Evolutionary conservation across 2,888 invertebrate genomes (phyloP).

Genomic region (Watsonalla cultraria): DNA sequence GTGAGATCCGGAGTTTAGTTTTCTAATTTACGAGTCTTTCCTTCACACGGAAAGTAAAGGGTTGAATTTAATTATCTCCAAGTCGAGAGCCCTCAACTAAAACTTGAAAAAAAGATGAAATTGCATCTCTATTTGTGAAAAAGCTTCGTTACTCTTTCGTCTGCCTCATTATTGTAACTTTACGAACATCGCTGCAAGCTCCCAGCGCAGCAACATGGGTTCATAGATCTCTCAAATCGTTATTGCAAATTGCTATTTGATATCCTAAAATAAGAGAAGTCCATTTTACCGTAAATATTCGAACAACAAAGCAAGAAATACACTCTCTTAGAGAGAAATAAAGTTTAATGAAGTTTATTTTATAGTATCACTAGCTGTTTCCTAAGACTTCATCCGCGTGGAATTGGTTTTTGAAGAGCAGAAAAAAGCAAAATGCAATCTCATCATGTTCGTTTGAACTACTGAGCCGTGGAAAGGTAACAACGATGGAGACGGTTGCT

Average conservation of each 20-base stretch:
- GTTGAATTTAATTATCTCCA: slow-evolving; percentile 74
- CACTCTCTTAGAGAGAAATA: neutral
- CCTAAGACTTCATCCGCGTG: neutral
- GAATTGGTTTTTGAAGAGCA: no score
- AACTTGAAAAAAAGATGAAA: slow-evolving; percentile 56
- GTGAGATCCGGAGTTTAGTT: slow-evolving; percentile 77
- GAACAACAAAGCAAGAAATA: neutral
- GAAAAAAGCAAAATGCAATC: no score
- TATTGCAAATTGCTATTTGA: slow-evolving; percentile 41
- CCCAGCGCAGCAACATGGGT: slow-evolving; percentile 26
- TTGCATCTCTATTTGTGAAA: slow-evolving; percentile 46
- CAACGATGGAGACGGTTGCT: no score
- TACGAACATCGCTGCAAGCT: slow-evolving; percentile 18
- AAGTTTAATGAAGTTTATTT: neutral
- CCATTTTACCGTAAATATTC: slow-evolving; percentile 14
- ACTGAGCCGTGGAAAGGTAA: no score
- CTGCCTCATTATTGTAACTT: slow-evolving; percentile 32
- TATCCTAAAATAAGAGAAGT: slow-evolving; percentile 28
- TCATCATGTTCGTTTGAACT: no score
- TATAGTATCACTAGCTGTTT: neutral
- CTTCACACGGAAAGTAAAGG: slow-evolving; percentile 66
- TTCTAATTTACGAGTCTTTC: slow-evolving; percentile 76
- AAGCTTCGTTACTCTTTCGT: slow-evolving; percentile 32
- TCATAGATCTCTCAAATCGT: slow-evolving; percentile 35
- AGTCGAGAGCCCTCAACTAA: slow-evolving; percentile 49